Conservation (phyloP, 2,888 invertebrate genomes). For the Cantharis nigra region DNA sequence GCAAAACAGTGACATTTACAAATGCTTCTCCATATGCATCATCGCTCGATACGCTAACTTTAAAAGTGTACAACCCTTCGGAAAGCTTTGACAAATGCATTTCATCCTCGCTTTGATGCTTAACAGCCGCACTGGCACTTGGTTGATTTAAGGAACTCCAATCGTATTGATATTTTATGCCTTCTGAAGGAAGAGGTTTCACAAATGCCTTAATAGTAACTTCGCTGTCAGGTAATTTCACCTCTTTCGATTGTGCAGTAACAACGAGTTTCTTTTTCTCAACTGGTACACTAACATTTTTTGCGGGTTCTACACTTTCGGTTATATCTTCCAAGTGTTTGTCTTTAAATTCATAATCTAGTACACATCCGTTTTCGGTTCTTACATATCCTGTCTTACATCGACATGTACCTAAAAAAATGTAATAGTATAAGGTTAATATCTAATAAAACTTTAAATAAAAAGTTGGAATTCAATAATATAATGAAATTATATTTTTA, state of each 20-base stretch:
- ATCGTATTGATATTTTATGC: conserved; percentile 80
- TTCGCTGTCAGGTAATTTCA: conserved; percentile 82
- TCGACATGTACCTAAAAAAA: conserved; percentile 66
- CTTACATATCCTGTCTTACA: conserved; percentile 68
- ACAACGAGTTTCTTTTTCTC: conserved; percentile 72
- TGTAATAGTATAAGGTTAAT: no score
- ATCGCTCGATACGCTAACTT: conserved; percentile 78
- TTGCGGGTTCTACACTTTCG: conserved; percentile 38
- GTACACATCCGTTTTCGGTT: conserved; percentile 49
- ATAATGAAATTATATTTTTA: no score
- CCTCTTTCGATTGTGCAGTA: conserved; percentile 75
- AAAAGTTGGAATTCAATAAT: no score
- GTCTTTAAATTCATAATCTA: conserved; percentile 52
- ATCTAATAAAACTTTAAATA: no score
- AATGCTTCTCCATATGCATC: conserved; percentile 78
- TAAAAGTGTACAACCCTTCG: conserved; percentile 87
- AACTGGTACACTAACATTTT: conserved; percentile 46
- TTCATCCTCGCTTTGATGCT: conserved; percentile 81
- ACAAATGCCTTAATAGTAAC: conserved; percentile 83
- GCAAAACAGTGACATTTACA: conserved; percentile 88
- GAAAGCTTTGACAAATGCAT: conserved; percentile 83
- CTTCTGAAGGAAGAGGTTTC: conserved; percentile 73
- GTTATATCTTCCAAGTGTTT: conserved; percentile 35
- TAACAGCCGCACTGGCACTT: conserved; percentile 72
- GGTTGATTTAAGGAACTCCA: conserved; percentile 89